Evolutionary conservation across 35 echinoderm and acorn worm genomes (phyloP).

Genomic region (Amphiura filiformis): DNA sequence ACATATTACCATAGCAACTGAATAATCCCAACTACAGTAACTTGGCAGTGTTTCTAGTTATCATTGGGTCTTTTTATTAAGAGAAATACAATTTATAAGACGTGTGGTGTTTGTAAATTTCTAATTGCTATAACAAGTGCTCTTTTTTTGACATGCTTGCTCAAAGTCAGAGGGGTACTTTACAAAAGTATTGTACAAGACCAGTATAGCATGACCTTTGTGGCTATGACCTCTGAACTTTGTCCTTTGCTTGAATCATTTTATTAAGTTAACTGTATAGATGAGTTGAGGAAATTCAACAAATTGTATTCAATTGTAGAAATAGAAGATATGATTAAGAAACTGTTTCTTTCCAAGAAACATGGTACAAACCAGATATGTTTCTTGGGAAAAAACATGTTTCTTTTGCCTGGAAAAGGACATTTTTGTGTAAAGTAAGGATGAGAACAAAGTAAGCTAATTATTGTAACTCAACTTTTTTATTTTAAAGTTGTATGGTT

Average conservation of each 20-base stretch:
- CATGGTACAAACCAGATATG: too few relatives aligned
- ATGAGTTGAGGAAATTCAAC: not conserved
- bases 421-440: too few relatives aligned
- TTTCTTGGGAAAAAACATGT: too few relatives aligned
- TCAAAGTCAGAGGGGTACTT: not conserved
- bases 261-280: not conserved
- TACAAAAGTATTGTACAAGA: not conserved
- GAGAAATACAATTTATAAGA: not conserved
- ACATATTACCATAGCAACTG: not conserved
- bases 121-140: conserved; percentile 1
- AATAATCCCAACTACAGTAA: too few relatives aligned
- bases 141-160: not conserved
- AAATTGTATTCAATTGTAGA: not conserved
- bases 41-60: not conserved
- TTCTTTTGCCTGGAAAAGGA: too few relatives aligned
- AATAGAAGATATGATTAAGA: not conserved
- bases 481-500: not conserved
- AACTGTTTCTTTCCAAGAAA: too few relatives aligned
- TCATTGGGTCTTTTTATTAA: not conserved
- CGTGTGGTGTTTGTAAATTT: not conserved
- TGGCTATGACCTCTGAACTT: not conserved
- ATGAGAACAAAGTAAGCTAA: not conserved
- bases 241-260: not conserved
- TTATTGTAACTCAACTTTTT: not conserved
- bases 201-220: not conserved